These are phyloP conservation scores for Mycteria americana DNA, from an alignment of 2,797 vertebrate species.

Conservation along the genomic window DNA sequence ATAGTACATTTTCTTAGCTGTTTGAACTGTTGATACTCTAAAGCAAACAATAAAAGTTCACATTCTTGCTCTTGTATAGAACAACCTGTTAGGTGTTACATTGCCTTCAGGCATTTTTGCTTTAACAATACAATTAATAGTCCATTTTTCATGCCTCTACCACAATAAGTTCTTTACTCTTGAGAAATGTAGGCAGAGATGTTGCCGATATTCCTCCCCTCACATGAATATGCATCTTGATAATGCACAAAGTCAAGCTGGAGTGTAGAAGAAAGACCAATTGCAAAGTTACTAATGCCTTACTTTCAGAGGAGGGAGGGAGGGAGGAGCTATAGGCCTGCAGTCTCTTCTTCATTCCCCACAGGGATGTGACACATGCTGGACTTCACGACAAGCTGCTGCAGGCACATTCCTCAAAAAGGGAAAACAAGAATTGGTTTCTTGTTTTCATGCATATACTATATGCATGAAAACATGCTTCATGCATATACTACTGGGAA, in stretches of 20 bases:
- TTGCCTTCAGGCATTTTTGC: background rate
- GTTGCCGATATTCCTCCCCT: background rate
- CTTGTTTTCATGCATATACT: background rate
- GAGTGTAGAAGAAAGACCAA: background rate
- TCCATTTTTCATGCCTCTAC: background rate
- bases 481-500: background rate
- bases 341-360: background rate
- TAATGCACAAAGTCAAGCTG: background rate
- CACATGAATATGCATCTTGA: background rate
- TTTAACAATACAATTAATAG: background rate
- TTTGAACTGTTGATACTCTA: slow-evolving; percentile 19
- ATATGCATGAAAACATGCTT: too few species aligned
- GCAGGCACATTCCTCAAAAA: background rate
- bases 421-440: background rate
- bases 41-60: slow-evolving; percentile 20
- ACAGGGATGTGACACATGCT: background rate
- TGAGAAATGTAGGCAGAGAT: background rate
- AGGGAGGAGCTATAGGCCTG: background rate
- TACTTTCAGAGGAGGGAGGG: background rate
- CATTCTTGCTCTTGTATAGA: background rate
- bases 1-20: background rate
- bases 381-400: background rate
- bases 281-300: background rate
- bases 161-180: background rate
- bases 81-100: background rate